Percentiles rank a stretch among this genome's conserved stretches.
These are phyloP conservation scores for Poecilia latipinna DNA, from an alignment of 2,113 vertebrate genomes.

Conservation along the genomic window DNA sequence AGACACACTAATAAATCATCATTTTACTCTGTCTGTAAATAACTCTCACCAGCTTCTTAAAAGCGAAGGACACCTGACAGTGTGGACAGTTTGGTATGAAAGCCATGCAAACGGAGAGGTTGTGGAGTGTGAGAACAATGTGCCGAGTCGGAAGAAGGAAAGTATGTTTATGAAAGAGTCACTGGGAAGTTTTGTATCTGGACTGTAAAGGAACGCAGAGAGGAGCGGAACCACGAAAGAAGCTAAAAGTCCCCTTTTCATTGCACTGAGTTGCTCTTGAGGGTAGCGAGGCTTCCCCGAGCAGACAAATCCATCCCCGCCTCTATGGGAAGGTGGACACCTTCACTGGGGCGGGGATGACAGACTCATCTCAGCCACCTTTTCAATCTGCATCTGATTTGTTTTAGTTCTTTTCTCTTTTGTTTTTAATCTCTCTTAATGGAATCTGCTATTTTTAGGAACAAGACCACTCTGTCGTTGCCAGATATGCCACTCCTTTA, in stretches of 20 bases:
- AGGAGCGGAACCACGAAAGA: constrained; percentile 53
- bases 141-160: constrained; percentile 40
- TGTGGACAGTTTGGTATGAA: constrained; percentile 40
- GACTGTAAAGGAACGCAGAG: constrained; percentile 27
- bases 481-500: constrained; percentile 21
- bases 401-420: constrained; percentile 13
- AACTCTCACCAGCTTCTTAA: constrained; percentile 41
- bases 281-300: constrained; percentile 27
- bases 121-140: constrained; percentile 46
- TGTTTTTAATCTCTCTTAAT: constrained; percentile 1
- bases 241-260: constrained; percentile 52
- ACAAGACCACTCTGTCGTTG: constrained; percentile 47
- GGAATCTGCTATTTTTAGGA: constrained; percentile 41
- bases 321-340: constrained; percentile 16
- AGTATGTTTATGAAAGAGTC: constrained; percentile 48
- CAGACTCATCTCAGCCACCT: constrained; percentile 48
- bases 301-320: constrained; percentile 33
- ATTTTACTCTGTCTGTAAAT: constrained; percentile 67
- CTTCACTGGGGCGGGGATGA: constrained; percentile 21
- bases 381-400: constrained; percentile 15
- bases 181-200: constrained; percentile 34
- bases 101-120: constrained; percentile 28
- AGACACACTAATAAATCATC: constrained; percentile 16
- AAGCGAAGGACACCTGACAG: constrained; percentile 27
- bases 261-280: constrained; percentile 70